Evolutionary conservation across 2,113 vertebrate genomes (phyloP).

Genomic region (Corythornis madagascariensis): DNA sequence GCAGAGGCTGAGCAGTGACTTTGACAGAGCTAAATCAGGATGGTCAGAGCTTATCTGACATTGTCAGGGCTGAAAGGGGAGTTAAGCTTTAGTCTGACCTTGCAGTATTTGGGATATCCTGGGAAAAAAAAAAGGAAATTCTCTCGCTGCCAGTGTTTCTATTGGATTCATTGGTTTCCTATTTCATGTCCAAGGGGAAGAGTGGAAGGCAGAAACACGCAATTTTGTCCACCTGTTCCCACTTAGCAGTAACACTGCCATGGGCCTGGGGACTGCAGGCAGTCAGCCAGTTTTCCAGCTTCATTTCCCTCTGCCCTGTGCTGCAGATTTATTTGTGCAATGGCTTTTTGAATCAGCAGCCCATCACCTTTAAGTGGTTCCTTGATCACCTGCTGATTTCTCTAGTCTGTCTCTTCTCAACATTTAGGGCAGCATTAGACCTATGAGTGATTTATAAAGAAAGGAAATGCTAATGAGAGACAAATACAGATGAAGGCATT

Average conservation of each 20-base stretch:
- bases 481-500: neutral
- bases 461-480: neutral
- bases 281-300: neutral
- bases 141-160: neutral
- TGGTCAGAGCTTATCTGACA: neutral
- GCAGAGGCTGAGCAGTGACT: neutral
- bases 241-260: neutral
- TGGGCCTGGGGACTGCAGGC: neutral
- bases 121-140: neutral
- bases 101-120: neutral
- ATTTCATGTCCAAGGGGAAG: neutral
- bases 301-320: conserved; percentile 6
- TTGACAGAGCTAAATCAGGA: neutral
- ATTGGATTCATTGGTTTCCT: neutral
- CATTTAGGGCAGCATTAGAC: neutral
- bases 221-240: neutral
- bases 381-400: conserved; percentile 25
- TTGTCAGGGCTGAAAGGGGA: neutral
- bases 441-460: neutral
- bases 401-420: conserved; percentile 13
- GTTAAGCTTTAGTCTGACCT: neutral
- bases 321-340: conserved; percentile 53
- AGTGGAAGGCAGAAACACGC: neutral
- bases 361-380: conserved; percentile 54
- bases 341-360: conserved; percentile 26